Evolutionary conservation across 2,888 invertebrate species (phyloP).

Genomic region (Heliconius cydno): DNA sequence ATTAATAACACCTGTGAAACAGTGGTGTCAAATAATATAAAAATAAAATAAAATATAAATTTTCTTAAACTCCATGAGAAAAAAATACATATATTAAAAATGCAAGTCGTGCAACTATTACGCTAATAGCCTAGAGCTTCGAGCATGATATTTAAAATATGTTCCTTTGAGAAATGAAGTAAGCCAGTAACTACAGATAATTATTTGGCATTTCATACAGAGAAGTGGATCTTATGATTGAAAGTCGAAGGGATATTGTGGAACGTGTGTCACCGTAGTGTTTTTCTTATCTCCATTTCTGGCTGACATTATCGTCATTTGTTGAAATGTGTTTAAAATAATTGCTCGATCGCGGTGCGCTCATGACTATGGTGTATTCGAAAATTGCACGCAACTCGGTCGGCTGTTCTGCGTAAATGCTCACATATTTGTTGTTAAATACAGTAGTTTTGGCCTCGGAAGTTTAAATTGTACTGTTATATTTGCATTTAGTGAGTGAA

Average conservation of each 20-base stretch:
- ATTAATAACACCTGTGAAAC: too few species aligned
- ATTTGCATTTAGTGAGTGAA: constrained; percentile 48
- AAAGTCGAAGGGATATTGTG: constrained; percentile 63
- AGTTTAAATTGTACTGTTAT: constrained; percentile 52
- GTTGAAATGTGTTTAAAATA: constrained; percentile 84
- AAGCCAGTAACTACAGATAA: constrained; percentile 40
- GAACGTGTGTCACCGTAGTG: constrained; percentile 64
- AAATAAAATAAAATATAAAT: background rate
- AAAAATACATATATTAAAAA: constrained; percentile 32
- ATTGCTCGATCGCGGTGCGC: constrained; percentile 75
- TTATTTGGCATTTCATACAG: constrained; percentile 39
- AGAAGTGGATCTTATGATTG: constrained; percentile 56
- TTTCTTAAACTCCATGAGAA: constrained; percentile 43
- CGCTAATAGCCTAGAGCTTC: constrained; percentile 45
- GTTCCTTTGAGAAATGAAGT: constrained; percentile 45
- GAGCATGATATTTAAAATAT: constrained; percentile 43
- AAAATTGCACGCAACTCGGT: constrained; percentile 79
- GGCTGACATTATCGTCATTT: constrained; percentile 81
- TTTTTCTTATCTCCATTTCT: constrained; percentile 69
- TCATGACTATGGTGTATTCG: constrained; percentile 72
- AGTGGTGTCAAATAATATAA: constrained; percentile 3
- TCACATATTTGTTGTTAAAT: constrained; percentile 79
- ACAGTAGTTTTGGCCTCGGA: constrained; percentile 52
- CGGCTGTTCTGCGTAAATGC: constrained; percentile 77
- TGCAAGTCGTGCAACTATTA: constrained; percentile 41